Percentiles rank a stretch among this genome's conserved stretches.
Evolutionary conservation across 1,140 invertebrate genomes (phyloP).

Genomic region (Triops cancriformis): DNA sequence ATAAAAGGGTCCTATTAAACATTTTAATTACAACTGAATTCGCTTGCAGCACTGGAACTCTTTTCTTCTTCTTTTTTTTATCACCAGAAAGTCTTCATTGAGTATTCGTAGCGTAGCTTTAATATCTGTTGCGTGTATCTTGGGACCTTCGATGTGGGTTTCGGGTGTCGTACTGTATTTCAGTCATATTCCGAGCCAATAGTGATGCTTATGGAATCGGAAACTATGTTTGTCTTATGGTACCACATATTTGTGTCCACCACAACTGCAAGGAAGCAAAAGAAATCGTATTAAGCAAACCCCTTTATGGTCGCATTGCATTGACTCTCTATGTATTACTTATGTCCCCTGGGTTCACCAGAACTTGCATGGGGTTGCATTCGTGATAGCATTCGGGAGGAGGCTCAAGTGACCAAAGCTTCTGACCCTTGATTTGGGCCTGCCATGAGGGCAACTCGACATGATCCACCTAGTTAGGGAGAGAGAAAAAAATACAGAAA

Average conservation of each 20-base stretch:
- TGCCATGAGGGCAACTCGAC: constrained; percentile 89
- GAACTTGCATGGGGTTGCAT: constrained; percentile 58
- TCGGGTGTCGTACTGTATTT: constrained; percentile 29
- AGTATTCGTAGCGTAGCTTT: too few species aligned
- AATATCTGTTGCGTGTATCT: too few species aligned
- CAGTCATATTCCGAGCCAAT: constrained; percentile 92
- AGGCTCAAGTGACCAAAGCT: constrained; percentile 77
- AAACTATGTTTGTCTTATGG: constrained; percentile 77
- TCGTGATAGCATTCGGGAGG: constrained; percentile 75
- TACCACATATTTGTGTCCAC: constrained; percentile 93
- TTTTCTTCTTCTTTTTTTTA: too few species aligned
- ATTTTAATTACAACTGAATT: background rate
- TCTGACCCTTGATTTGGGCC: constrained; percentile 76
- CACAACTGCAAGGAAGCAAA: constrained; percentile 57
- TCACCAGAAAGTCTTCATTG: too few species aligned
- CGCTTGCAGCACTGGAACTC: background rate
- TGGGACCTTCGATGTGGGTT: too few species aligned
- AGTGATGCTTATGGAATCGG: constrained; percentile 81
- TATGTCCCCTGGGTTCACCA: constrained; percentile 77
- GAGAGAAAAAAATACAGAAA: background rate
- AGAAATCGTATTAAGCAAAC: constrained; percentile 19
- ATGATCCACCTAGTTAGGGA: constrained; percentile 65
- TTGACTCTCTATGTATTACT: constrained; percentile 51
- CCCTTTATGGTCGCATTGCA: background rate
- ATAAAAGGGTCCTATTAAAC: background rate